phyloP scores from a whole-genome alignment of 2,888 invertebrate genomes.

The Hypomecis punctinalis region DNA sequence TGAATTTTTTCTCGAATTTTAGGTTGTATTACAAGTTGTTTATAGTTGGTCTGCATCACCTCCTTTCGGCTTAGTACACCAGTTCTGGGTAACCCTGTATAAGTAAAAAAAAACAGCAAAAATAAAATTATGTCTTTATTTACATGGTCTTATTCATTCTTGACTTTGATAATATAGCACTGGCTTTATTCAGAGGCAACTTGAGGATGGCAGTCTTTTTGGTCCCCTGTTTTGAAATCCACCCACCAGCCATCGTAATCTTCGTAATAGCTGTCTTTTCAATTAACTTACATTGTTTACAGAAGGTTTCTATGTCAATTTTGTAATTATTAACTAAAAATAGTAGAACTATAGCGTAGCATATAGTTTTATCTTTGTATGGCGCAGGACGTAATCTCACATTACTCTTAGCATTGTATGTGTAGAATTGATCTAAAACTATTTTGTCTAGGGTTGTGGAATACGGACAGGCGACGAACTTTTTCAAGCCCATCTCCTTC shows the following conservation, averaged over 20 bases:
- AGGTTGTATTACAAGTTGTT: too few relatives aligned
- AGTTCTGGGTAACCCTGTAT: too few relatives aligned
- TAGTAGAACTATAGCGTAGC: conserved; percentile 69
- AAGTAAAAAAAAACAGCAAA: conserved; percentile 40
- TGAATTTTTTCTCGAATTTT: too few relatives aligned
- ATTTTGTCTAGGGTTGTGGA: conserved; percentile 68
- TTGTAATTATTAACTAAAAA: conserved; percentile 69
- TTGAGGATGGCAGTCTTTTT: conserved; percentile 62
- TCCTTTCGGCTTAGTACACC: too few relatives aligned
- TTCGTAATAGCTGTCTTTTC: conserved; percentile 58
- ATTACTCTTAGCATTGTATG: conserved; percentile 44
- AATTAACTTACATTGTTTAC: conserved; percentile 60
- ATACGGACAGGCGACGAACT: conserved; percentile 54
- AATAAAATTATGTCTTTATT: neutral
- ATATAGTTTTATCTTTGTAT: conserved; percentile 70
- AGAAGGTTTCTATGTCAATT: conserved; percentile 62
- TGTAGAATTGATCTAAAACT: conserved; percentile 62
- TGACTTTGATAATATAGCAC: neutral
- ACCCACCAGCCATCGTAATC: conserved; percentile 62
- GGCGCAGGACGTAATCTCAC: conserved; percentile 60
- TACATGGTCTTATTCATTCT: neutral
- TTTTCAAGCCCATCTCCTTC: conserved; percentile 61
- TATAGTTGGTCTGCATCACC: too few relatives aligned
- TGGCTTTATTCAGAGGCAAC: conserved; percentile 54
- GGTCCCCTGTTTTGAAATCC: conserved; percentile 13